A percentile compares a stretch with the other conserved stretches of the same genome.
These are phyloP conservation scores for Lithophane socia DNA, from an alignment of 2,888 invertebrate species.

Conservation along the genomic window DNA sequence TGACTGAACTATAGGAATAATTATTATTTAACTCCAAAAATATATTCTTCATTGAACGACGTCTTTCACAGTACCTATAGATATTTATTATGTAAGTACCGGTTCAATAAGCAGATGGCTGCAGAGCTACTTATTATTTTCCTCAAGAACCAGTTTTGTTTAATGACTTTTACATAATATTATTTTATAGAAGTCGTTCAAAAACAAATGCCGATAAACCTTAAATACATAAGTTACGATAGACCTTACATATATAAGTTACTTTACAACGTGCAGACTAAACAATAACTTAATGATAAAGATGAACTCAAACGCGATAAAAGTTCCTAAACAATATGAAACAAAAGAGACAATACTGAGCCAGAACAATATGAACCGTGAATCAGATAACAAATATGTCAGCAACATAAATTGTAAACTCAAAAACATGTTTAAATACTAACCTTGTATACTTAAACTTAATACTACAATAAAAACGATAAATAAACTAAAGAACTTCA, in stretches of 20 bases:
- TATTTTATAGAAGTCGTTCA: background rate
- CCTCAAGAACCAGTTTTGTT: constrained; percentile 31
- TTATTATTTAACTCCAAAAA: background rate
- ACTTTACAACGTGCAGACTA: constrained; percentile 12
- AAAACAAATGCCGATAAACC: background rate
- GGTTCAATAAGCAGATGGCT: background rate
- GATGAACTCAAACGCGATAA: constrained; percentile 34
- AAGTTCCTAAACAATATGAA: constrained; percentile 16
- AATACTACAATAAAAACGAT: constrained; percentile 58
- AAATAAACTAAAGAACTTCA: constrained; percentile 49
- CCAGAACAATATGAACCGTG: constrained; percentile 33
- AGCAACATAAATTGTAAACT: constrained; percentile 19
- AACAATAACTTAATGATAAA: constrained; percentile 29
- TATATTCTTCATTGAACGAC: no score
- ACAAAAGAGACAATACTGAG: constrained; percentile 30
- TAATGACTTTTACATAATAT: background rate
- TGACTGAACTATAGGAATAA: background rate
- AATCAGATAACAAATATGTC: constrained; percentile 43
- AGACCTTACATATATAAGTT: background rate
- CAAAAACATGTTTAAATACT: constrained; percentile 46
- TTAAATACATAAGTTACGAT: background rate
- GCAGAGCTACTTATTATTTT: constrained; percentile 7
- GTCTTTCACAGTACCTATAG: no score
- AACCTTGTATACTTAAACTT: constrained; percentile 62
- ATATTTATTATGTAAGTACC: background rate